Conservation (phyloP, 1,140 invertebrate genomes). For the Holotrichia oblita region DNA sequence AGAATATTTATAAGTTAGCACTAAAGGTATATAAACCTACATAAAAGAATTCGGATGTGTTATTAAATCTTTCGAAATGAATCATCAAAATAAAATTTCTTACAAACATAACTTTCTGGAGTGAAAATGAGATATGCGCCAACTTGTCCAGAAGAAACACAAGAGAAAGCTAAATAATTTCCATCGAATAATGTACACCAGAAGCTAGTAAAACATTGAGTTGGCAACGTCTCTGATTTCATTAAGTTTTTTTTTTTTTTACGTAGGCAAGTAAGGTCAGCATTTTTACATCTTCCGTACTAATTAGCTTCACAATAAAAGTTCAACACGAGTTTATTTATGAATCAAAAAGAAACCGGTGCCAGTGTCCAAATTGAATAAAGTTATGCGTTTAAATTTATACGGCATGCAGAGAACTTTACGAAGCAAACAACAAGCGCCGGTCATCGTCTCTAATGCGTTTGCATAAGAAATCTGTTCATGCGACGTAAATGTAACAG, state of each 20-base stretch:
- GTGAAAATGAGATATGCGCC: background rate
- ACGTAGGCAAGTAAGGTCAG: constrained; percentile 24
- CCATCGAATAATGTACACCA: background rate
- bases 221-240: constrained; percentile 3
- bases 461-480: constrained; percentile 11
- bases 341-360: background rate
- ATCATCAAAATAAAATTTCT: background rate
- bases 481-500: background rate
- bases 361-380: constrained; percentile 2
- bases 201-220: constrained; percentile 6
- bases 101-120: background rate
- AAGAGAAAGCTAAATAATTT: background rate
- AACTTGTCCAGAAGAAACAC: background rate
- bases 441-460: constrained; percentile 8
- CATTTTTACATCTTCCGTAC: constrained; percentile 28
- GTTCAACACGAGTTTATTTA: constrained; percentile 8
- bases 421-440: constrained; percentile 11
- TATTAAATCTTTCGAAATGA: background rate
- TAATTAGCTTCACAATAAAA: constrained; percentile 32
- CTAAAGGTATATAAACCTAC: background rate
- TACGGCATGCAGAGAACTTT: background rate
- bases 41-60: background rate
- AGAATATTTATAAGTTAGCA: background rate
- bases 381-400: constrained; percentile 23
- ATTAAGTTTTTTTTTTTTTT: constrained; percentile 6